phyloP scores from a whole-genome alignment of 1,140 invertebrate genomes.

The Ips nitidus region DNA sequence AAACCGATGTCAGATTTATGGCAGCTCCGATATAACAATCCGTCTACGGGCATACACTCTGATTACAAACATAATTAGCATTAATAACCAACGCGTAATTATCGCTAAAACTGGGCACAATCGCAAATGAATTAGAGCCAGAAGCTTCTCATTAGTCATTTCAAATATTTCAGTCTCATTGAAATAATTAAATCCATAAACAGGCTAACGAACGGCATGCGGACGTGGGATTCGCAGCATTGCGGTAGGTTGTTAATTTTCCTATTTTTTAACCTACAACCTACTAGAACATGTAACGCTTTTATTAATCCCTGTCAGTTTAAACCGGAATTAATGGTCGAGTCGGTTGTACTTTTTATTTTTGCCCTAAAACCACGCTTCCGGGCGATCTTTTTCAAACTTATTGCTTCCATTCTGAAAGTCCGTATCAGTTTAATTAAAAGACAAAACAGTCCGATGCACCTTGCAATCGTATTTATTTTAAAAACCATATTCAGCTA shows the following conservation, averaged over 20 bases:
- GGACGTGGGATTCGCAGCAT: slow-evolving; percentile 11
- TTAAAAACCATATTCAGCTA: no score
- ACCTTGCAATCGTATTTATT: no score
- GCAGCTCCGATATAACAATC: not conserved
- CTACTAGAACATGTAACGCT: not conserved
- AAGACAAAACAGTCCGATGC: not conserved
- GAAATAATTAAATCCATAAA: slow-evolving; percentile 28
- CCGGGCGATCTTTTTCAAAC: no score
- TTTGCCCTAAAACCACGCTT: not conserved
- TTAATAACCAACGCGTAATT: not conserved
- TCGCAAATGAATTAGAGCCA: slow-evolving; percentile 14
- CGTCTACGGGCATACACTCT: not conserved
- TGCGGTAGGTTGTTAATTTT: slow-evolving; percentile 20
- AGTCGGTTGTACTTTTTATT: not conserved
- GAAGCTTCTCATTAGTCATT: slow-evolving; percentile 15
- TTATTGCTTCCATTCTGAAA: no score
- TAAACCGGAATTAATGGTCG: slow-evolving; percentile 5
- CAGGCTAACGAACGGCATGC: slow-evolving; percentile 15
- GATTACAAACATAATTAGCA: slow-evolving; percentile 2
- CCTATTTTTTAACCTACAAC: slow-evolving; percentile 16
- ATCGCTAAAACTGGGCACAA: slow-evolving; percentile 2
- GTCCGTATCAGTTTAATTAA: not conserved
- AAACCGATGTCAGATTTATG: no score
- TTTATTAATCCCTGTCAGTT: slow-evolving; percentile 9
- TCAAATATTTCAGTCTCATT: slow-evolving; percentile 22